Evolutionary conservation across 2,888 invertebrate genomes (phyloP), one percentile per base, ranked within the genome.

Genomic region (Suillia variegata): DNA sequence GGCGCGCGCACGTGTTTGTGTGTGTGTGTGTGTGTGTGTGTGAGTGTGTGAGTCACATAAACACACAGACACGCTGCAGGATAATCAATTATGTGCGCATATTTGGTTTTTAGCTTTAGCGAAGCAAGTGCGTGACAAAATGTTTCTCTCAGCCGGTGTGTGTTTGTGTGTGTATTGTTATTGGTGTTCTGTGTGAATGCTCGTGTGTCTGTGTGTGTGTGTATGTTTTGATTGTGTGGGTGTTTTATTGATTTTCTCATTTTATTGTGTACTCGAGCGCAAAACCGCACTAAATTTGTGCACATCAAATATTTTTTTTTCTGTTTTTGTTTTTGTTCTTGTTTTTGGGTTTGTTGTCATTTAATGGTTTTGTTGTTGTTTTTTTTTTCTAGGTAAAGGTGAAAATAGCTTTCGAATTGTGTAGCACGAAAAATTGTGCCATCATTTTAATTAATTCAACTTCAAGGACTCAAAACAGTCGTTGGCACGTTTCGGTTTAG

Each of bases 51-150:
- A n/a, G n/a, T 45, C 45, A 13, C 4, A 5, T 20, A 18, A 17
- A 15, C 54, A 54, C 47, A 15, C 54, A 42, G 20, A 21, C 61
- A 54, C 55, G 51, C 58, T 57, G 55, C 54, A 62, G 62, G 64
- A 64, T 66, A 66, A 67, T 67, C 66, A 67, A 67, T 67, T 67
- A 66, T 67, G 61, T 61, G 62, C 62, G 67, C 66, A 62, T 59
- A 63, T 61, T 66, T 65, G 67, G 61, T 57, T 68, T 65, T 54
- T 52, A 15, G 54, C 22, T 45, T 26, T 42, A 15, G 54, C 42
- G 22, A 15, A 26, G 54, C 54, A 45, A 45, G 24, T 54, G 54
- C 45, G 42, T 51, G 51, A 51, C 45, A 45, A 45, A 45, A 38
- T 38, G 38, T 38, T 55, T 18, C 24, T n/a, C n/a, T n/a, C 54